Evolutionary conservation across 2,113 vertebrate genomes (phyloP).

Genomic region (Tetrao urogallus): DNA sequence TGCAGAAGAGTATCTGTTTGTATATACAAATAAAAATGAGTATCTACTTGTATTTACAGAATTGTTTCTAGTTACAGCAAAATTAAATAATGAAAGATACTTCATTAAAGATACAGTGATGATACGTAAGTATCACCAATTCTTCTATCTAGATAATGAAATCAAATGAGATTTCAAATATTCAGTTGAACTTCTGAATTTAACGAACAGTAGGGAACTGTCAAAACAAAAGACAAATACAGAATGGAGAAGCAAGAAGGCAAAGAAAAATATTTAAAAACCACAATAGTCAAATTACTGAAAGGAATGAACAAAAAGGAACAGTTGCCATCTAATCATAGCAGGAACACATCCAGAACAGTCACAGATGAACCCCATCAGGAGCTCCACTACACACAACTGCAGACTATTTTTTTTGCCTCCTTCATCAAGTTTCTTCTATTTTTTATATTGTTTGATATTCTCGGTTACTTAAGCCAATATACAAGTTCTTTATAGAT

Average conservation of each 20-base stretch:
- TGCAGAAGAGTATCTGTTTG: background rate
- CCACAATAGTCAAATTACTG: background rate
- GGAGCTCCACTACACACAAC: background rate
- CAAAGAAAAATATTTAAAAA: background rate
- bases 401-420: background rate
- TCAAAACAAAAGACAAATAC: background rate
- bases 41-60: background rate
- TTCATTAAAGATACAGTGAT: background rate
- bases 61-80: background rate
- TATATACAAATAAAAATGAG: no score
- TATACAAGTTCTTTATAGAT: background rate
- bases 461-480: background rate
- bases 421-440: background rate
- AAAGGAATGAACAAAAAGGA: background rate
- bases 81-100: background rate
- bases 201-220: background rate
- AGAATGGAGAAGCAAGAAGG: background rate
- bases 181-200: background rate
- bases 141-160: background rate
- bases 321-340: background rate
- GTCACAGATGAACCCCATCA: background rate
- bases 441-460: background rate
- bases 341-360: background rate
- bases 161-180: conserved; percentile 17
- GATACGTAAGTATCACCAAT: background rate